Percentiles rank a stretch among this genome's conserved stretches.
phyloP scores from a whole-genome alignment of 1,140 invertebrate species.

The Drosophila sp. region DNA sequence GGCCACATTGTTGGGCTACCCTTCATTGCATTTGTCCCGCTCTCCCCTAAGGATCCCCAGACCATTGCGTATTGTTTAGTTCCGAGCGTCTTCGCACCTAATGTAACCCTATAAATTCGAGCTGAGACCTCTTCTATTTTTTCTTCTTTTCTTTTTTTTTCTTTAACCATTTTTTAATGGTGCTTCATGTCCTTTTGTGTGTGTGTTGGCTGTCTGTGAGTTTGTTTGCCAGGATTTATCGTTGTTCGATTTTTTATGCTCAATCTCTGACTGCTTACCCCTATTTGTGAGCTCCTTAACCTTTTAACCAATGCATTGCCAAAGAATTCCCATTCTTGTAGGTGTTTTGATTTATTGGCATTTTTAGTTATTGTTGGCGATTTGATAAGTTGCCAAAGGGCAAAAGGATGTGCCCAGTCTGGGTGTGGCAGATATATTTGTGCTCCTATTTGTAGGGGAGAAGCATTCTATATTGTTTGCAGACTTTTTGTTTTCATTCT shows the following conservation, averaged over 20 bases:
- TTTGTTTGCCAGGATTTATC: slow-evolving; percentile 61
- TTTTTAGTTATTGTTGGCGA: slow-evolving; percentile 59
- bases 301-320: slow-evolving; percentile 44
- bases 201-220: slow-evolving; percentile 12
- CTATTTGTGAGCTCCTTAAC: slow-evolving; percentile 52
- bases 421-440: slow-evolving; percentile 17
- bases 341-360: slow-evolving; percentile 70
- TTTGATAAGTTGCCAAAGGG: slow-evolving; percentile 61
- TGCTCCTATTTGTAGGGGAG: slow-evolving; percentile 20
- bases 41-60: slow-evolving; percentile 2
- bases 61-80: slow-evolving; percentile 20
- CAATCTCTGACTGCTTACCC: slow-evolving; percentile 50
- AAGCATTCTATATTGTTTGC: slow-evolving; percentile 37
- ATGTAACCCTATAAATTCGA: slow-evolving; percentile 58
- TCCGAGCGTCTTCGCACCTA: slow-evolving; percentile 49
- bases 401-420: slow-evolving; percentile 32
- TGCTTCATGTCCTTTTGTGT: slow-evolving; percentile 57
- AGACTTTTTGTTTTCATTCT: slow-evolving; percentile 9
- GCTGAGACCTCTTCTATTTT: slow-evolving; percentile 12
- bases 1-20: slow-evolving; percentile 41
- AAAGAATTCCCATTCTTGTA: slow-evolving; percentile 51
- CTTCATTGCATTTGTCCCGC: slow-evolving; percentile 10
- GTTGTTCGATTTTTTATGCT: slow-evolving; percentile 66
- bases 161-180: slow-evolving; percentile 65
- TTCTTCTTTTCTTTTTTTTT: slow-evolving; percentile 19